Conservation (phyloP, 1,140 invertebrate species). For the Pomacea maculata region DNA sequence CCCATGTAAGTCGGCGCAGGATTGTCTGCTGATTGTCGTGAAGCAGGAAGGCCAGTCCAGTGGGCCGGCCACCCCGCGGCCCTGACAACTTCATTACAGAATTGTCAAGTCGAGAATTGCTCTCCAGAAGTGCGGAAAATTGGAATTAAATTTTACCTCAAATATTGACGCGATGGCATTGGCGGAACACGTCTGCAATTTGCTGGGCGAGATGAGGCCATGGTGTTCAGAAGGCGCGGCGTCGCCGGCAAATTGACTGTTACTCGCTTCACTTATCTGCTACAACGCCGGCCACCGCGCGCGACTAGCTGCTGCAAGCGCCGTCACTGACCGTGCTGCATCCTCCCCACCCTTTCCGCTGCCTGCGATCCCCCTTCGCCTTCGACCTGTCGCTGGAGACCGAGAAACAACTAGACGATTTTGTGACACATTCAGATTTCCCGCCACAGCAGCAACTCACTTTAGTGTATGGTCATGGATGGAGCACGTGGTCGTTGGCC, state of each 20-base stretch:
- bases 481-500: too few species aligned
- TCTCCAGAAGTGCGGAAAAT: constrained; percentile 31
- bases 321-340: too few species aligned
- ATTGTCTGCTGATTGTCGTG: constrained; percentile 12
- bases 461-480: too few species aligned
- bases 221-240: constrained; percentile 14
- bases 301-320: too few species aligned
- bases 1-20: constrained; percentile 13
- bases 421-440: too few species aligned
- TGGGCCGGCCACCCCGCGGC: constrained; percentile 17
- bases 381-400: too few species aligned
- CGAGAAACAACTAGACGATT: too few species aligned
- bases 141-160: constrained; percentile 33
- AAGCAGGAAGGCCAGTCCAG: background rate
- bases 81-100: constrained; percentile 32
- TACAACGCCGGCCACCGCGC: background rate
- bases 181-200: constrained; percentile 23
- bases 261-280: constrained; percentile 18
- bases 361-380: too few species aligned
- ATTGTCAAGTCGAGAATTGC: constrained; percentile 32
- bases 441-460: too few species aligned
- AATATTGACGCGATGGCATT: constrained; percentile 26
- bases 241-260: constrained; percentile 25
- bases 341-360: too few species aligned
- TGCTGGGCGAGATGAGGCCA: constrained; percentile 8